phyloP scores from a whole-genome alignment of 2,113 vertebrate genomes.

The Donacobius atricapilla region DNA sequence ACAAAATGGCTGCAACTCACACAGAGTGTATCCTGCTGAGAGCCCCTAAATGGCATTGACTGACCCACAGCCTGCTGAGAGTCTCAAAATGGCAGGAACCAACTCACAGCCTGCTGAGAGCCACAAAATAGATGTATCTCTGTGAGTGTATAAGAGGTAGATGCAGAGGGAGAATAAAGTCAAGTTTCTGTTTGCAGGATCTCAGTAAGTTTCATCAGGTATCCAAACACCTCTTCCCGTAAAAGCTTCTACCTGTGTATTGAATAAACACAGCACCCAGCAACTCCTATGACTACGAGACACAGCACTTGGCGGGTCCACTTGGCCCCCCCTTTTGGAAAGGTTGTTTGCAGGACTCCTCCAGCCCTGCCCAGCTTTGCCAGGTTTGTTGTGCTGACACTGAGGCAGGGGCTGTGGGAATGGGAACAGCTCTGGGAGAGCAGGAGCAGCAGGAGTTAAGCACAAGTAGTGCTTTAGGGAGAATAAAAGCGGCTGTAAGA shows the following conservation, averaged over 20 bases:
- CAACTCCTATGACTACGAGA: fast-evolving
- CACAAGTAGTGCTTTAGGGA: neutral
- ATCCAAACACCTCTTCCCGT: neutral
- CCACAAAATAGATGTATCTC: fast-evolving
- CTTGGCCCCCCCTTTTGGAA: neutral
- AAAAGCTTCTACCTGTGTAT: fast-evolving
- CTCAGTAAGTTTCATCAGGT: neutral
- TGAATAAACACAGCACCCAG: neutral
- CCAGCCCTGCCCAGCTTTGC: neutral
- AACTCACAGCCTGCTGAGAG: neutral
- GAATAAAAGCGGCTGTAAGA: neutral
- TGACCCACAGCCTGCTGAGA: too few species aligned
- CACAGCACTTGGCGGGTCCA: fast-evolving
- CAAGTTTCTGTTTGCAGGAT: neutral
- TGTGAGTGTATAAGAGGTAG: neutral
- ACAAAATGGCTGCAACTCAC: neutral
- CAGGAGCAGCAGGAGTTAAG: conserved; percentile 4
- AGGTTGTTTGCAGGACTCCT: neutral
- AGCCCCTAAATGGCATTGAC: too few species aligned
- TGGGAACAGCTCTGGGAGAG: fast-evolving
- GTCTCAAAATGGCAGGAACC: neutral
- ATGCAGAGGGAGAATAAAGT: neutral
- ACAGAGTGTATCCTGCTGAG: too few species aligned
- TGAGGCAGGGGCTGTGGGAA: neutral
- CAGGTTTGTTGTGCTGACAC: neutral